Evolutionary conservation across 2,797 vertebrate genomes (phyloP), one percentile per base, ranked within the genome.

Genomic region (Chaunax sp.): DNA sequence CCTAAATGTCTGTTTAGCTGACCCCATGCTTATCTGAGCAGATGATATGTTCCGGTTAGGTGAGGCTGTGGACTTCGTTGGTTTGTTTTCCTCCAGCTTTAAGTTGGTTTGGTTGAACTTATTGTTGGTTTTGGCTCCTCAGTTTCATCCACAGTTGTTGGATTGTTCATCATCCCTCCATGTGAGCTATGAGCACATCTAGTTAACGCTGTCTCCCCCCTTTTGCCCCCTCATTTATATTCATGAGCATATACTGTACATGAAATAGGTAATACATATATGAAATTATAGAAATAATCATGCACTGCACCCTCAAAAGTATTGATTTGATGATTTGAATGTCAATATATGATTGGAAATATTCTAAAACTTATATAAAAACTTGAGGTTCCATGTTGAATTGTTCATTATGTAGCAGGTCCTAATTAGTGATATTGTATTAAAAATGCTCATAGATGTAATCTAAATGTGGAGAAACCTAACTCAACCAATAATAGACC

Each of bases 1-100:
- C 43, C 22, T 43, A 35, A 58, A 44, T 41, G 12, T 18, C 45
- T 51, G 11, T 44, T 23, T 15, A 64, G 30, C 38, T 28, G 64
- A 56, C 33, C 25, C 11, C 40, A 4, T 19, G 25, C 16, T 33
- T 49, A 46, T 26, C 35, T 37, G 50, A 49, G n/a, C 69, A 59
- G 55, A 25, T 53, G 55, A 23, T 47, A 19, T 38, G n/a, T 25
- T 57, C 26, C 18, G 25, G 13, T 26, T 6, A 41, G 19, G 25
- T 33, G 18, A 23, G 14, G 50, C 43, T 57, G 37, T 15, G 13
- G 49, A 3, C 20, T 40, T 15, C 7, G 44, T 18, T 6, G 18
- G 7, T 25, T 59, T 5, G 16, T 52, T 35, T 49, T 6, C 6
- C 16, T 41, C 25, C 10, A 49, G 2, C 22, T 45, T 44, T 30